phyloP scores from a whole-genome alignment of 1,140 invertebrate species.

The Zaprionus ornatus region DNA sequence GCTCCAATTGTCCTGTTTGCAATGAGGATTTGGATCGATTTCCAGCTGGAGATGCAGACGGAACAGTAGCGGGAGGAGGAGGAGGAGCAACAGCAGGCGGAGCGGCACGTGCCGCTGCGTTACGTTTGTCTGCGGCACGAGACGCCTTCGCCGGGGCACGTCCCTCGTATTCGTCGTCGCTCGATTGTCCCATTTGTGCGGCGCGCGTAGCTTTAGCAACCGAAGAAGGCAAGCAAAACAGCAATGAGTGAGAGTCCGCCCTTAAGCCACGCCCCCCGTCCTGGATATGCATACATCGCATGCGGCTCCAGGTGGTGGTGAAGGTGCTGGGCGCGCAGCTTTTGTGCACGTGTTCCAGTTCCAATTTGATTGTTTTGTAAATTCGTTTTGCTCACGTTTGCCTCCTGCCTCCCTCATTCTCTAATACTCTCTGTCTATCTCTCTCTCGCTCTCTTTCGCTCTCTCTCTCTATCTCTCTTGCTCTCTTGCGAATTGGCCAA shows the following conservation, averaged over 20 bases:
- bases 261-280: background rate
- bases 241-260: constrained; percentile 47
- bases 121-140: constrained; percentile 10
- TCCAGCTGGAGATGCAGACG: constrained; percentile 1
- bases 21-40: constrained; percentile 41
- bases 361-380: constrained; percentile 80
- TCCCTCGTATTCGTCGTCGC: constrained; percentile 55
- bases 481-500: constrained; percentile 45
- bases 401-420: constrained; percentile 78
- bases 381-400: constrained; percentile 85
- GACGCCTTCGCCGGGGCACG: constrained; percentile 19
- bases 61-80: background rate
- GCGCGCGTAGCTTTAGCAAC: constrained; percentile 50
- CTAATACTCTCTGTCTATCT: constrained; percentile 29
- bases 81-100: constrained; percentile 12
- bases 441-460: constrained; percentile 79
- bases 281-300: background rate
- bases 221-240: constrained; percentile 82
- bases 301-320: constrained; percentile 20
- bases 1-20: constrained; percentile 70
- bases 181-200: constrained; percentile 74
- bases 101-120: background rate
- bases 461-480: constrained; percentile 61
- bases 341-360: constrained; percentile 79
- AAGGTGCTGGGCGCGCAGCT: constrained; percentile 16